phyloP scores from a whole-genome alignment of 2,113 vertebrate species.

The Oryzias woworae region DNA sequence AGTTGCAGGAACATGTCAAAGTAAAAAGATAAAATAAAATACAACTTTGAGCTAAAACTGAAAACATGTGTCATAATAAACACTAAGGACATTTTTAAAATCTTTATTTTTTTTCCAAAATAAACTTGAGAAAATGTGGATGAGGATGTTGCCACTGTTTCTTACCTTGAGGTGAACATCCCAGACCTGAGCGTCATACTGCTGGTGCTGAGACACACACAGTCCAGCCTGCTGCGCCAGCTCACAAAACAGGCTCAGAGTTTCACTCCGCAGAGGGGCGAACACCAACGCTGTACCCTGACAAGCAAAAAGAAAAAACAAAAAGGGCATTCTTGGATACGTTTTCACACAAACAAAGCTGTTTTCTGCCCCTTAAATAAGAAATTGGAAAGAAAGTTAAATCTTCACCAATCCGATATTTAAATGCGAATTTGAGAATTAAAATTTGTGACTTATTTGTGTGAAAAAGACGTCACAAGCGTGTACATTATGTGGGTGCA shows the following conservation, averaged over 20 bases:
- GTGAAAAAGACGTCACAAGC: slow-evolving; percentile 51
- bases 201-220: slow-evolving; percentile 87
- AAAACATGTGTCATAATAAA: no score
- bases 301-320: not conserved
- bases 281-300: slow-evolving; percentile 93
- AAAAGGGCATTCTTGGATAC: not conserved
- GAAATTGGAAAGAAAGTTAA: slow-evolving; percentile 46
- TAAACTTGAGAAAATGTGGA: no score
- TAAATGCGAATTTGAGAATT: no score
- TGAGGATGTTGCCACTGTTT: not conserved
- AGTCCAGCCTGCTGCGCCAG: slow-evolving; percentile 91
- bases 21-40: no score
- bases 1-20: no score
- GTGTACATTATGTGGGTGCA: slow-evolving; percentile 18
- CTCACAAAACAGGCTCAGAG: slow-evolving; percentile 89
- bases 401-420: slow-evolving; percentile 59
- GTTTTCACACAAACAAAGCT: not conserved
- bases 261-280: slow-evolving; percentile 90
- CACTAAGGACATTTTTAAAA: no score
- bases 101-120: no score
- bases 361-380: slow-evolving; percentile 61
- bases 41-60: no score
- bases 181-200: slow-evolving; percentile 95
- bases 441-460: slow-evolving; percentile 23
- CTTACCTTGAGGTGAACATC: slow-evolving; percentile 94